Evolutionary conservation across 2,888 invertebrate genomes (phyloP).

Genomic region (Lathronympha strigana): DNA sequence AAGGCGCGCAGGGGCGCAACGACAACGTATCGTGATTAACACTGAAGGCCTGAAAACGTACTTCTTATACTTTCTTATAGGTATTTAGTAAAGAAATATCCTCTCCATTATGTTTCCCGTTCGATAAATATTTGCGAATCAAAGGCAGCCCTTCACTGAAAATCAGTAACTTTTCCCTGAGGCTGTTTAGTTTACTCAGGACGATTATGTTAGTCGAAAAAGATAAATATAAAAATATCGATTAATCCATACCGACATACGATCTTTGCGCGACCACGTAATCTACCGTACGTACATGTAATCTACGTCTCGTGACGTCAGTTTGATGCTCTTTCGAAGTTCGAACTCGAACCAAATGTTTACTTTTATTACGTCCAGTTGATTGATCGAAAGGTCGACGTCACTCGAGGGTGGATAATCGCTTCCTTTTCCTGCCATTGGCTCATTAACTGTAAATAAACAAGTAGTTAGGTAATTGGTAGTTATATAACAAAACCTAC

Average conservation of each 20-base stretch:
- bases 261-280: not conserved
- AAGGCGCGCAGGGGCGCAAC: no score
- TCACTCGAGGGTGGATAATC: slow-evolving; percentile 8
- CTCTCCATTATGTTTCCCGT: no score
- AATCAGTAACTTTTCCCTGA: no score
- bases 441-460: slow-evolving; percentile 24
- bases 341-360: slow-evolving; percentile 25
- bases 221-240: not conserved
- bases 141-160: no score
- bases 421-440: slow-evolving; percentile 9
- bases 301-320: slow-evolving; percentile 14
- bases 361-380: slow-evolving; percentile 34
- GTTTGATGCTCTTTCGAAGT: slow-evolving; percentile 15
- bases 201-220: not conserved
- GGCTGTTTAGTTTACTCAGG: not conserved
- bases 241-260: not conserved
- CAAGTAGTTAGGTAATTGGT: not conserved
- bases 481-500: not conserved
- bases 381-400: slow-evolving; percentile 37
- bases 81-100: no score
- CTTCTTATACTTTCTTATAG: no score
- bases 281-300: no score
- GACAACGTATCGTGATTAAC: no score
- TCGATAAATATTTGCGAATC: no score
- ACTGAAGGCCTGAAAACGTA: no score